phyloP scores from a whole-genome alignment of 2,797 vertebrate species.

The Sebastes glaucus region DNA sequence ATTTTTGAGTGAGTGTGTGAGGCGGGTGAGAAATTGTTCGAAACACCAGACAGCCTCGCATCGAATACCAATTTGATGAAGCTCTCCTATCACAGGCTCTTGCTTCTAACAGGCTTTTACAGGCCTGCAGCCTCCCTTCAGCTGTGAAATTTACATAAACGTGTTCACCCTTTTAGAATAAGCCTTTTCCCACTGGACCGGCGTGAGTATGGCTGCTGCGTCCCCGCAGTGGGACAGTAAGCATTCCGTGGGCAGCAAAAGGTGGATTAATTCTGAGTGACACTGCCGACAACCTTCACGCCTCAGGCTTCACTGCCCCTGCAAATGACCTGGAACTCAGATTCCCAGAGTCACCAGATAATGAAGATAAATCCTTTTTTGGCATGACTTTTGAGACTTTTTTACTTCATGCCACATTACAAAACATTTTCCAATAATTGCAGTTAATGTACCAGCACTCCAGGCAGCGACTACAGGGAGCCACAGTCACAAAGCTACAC shows the following conservation, averaged over 20 bases:
- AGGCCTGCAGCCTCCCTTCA: not conserved
- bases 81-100: not conserved
- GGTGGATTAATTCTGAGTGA: not conserved
- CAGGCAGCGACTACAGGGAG: not conserved
- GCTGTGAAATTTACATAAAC: not conserved
- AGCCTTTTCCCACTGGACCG: not conserved
- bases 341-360: not conserved
- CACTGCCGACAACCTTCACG: not conserved
- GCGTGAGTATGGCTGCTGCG: not conserved
- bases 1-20: not conserved
- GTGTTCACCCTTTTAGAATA: not conserved
- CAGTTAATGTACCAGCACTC: not conserved
- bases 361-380: not conserved
- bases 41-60: not conserved
- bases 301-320: not conserved
- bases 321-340: not conserved
- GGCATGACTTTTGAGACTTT: slow-evolving; percentile 4
- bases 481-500: not conserved
- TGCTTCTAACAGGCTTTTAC: not conserved
- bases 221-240: not conserved
- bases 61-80: not conserved
- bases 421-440: slow-evolving; percentile 5
- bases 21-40: not conserved
- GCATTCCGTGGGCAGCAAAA: not conserved
- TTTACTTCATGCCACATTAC: not conserved